Conservation (phyloP, 2,113 vertebrate genomes). For the Zosterops lateralis region DNA sequence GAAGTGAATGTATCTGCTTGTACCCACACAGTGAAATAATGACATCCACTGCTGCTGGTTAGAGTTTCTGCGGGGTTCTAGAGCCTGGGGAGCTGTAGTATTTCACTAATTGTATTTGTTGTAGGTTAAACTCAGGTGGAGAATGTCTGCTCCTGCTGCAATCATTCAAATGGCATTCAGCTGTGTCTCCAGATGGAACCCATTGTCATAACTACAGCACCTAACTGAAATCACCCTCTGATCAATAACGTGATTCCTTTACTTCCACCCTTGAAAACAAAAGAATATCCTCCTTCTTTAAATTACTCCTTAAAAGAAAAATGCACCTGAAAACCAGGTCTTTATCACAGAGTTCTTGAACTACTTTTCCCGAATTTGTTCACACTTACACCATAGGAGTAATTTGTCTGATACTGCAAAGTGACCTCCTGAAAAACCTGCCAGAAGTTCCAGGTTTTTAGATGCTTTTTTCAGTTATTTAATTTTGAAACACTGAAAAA, state of each 20-base stretch:
- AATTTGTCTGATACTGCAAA: neutral
- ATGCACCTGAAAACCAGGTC: neutral
- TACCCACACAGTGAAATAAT: neutral
- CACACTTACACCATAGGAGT: neutral
- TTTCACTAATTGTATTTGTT: neutral
- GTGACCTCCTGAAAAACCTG: neutral
- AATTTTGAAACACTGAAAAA: neutral
- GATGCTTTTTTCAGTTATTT: neutral
- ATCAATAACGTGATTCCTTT: neutral
- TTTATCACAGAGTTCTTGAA: neutral
- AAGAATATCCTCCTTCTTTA: neutral
- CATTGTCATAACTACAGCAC: neutral
- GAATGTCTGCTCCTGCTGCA: neutral
- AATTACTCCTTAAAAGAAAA: neutral
- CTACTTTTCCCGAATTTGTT: neutral
- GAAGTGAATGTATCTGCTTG: neutral
- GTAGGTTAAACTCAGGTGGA: neutral
- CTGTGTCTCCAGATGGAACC: neutral
- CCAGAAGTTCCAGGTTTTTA: neutral
- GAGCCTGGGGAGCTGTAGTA: neutral
- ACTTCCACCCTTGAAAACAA: neutral
- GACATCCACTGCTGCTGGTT: neutral
- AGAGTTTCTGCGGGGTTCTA: neutral
- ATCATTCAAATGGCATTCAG: neutral
- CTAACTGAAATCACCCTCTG: neutral